Evolutionary conservation across 2,888 invertebrate species (phyloP).

Genomic region (Heterodera filipjevi): DNA sequence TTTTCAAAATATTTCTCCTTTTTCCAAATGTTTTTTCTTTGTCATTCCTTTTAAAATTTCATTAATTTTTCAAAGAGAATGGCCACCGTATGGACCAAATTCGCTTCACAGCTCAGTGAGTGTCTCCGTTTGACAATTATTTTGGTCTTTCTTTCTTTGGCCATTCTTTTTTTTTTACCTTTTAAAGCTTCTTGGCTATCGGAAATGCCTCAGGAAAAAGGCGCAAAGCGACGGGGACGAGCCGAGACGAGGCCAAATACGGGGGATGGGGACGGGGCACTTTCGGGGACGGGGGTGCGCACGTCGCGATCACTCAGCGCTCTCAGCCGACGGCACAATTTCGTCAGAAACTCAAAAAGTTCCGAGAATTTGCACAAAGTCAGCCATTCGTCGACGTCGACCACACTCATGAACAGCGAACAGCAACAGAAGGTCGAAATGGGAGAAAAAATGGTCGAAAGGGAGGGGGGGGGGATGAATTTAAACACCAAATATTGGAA

Average conservation of each 20-base stretch:
- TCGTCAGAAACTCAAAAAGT: constrained; percentile 51
- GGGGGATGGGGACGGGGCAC: neutral
- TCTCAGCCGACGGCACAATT: constrained; percentile 48
- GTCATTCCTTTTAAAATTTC: too few species aligned
- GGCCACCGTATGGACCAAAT: constrained; percentile 58
- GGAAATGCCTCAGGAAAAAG: constrained; percentile 13
- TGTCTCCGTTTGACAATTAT: neutral
- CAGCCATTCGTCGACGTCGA: constrained; percentile 6
- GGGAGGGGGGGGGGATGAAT: neutral
- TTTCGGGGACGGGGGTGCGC: constrained; percentile 38
- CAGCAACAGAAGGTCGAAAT: neutral
- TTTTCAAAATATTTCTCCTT: neutral
- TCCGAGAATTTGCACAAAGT: constrained; percentile 59
- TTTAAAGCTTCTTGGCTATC: constrained; percentile 27
- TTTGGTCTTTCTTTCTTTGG: constrained; percentile 16
- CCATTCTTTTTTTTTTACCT: too few species aligned
- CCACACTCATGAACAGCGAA: neutral
- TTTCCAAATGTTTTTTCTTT: neutral
- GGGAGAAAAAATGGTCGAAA: neutral
- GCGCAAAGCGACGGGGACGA: constrained; percentile 9
- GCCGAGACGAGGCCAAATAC: neutral
- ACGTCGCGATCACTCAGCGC: constrained; percentile 57
- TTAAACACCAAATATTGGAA: neutral
- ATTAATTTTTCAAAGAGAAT: constrained; percentile 21
- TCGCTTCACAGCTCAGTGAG: constrained; percentile 60